These are phyloP conservation scores for Synanthedon myopaeformis DNA, from an alignment of 2,888 invertebrate genomes.

Conservation along the genomic window DNA sequence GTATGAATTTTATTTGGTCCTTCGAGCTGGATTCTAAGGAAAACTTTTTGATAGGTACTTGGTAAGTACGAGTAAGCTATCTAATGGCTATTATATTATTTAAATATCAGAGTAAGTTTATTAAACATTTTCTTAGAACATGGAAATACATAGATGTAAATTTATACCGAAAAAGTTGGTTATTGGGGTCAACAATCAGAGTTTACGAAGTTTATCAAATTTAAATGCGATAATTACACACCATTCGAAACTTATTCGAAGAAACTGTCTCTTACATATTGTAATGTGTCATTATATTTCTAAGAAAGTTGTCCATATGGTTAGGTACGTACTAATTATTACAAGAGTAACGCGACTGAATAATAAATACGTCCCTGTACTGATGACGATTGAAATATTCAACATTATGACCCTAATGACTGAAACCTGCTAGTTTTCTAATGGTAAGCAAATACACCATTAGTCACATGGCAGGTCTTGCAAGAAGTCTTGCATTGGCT, in stretches of 20 bases:
- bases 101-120: too few relatives aligned
- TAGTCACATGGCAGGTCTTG: slow-evolving; percentile 25
- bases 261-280: not conserved
- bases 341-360: slow-evolving; percentile 32
- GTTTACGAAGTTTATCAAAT: slow-evolving; percentile 2
- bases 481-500: slow-evolving; percentile 43
- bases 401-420: slow-evolving; percentile 41
- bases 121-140: too few relatives aligned
- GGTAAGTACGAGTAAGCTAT: too few relatives aligned
- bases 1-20: not conserved
- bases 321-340: slow-evolving; percentile 38
- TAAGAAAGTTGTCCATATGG: slow-evolving; percentile 7
- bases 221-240: slow-evolving; percentile 7
- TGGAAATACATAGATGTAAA: too few relatives aligned
- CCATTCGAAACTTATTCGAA: slow-evolving; percentile 1
- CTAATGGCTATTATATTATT: too few relatives aligned
- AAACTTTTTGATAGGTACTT: not conserved
- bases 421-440: slow-evolving; percentile 20
- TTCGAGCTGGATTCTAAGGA: not conserved
- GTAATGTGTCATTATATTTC: slow-evolving; percentile 5
- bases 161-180: too few relatives aligned
- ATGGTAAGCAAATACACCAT: slow-evolving; percentile 37
- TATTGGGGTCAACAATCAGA: not conserved
- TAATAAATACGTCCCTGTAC: slow-evolving; percentile 33
- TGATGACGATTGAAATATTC: slow-evolving; percentile 29